phyloP scores from a whole-genome alignment of 2,888 invertebrate species.

The Yponomeuta evonymella region DNA sequence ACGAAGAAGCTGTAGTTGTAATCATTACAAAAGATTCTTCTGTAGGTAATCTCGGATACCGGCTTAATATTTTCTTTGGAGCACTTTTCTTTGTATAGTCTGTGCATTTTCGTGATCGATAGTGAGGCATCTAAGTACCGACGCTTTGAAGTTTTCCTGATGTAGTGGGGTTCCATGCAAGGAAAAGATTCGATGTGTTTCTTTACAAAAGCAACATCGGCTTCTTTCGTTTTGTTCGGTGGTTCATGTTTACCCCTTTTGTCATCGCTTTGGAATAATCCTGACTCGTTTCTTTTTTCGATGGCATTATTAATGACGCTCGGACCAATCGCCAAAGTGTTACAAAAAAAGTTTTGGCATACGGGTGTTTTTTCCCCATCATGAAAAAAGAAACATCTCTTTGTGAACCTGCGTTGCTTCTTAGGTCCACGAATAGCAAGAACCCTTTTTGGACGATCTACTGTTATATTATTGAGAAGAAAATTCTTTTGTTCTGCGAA shows the following conservation, averaged over 20 bases:
- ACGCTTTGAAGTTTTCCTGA: not conserved
- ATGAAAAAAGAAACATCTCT: not conserved
- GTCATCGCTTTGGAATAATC: not conserved
- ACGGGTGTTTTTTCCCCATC: not conserved
- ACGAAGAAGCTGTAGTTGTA: not conserved
- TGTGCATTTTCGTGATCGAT: not conserved
- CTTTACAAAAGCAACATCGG: not conserved
- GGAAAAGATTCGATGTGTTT: slow-evolving; percentile 5
- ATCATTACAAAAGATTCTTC: slow-evolving; percentile 6
- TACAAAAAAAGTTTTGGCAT: not conserved
- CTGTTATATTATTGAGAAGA: not conserved
- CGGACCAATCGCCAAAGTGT: not conserved
- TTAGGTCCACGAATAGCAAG: not conserved
- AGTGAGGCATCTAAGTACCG: not conserved
- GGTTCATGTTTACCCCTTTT: slow-evolving; percentile 1
- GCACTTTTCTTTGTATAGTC: not conserved
- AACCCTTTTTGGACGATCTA: not conserved
- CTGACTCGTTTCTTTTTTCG: not conserved
- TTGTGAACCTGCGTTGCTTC: not conserved
- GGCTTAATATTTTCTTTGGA: not conserved
- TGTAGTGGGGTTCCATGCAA: not conserved
- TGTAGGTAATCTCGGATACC: not conserved
- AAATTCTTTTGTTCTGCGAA: not conserved
- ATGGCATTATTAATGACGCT: not conserved
- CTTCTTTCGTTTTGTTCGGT: slow-evolving; percentile 3